Evolutionary conservation across 2,888 invertebrate species (phyloP), one percentile per base, ranked within the genome.

Genomic region (Nowickia ferox): DNA sequence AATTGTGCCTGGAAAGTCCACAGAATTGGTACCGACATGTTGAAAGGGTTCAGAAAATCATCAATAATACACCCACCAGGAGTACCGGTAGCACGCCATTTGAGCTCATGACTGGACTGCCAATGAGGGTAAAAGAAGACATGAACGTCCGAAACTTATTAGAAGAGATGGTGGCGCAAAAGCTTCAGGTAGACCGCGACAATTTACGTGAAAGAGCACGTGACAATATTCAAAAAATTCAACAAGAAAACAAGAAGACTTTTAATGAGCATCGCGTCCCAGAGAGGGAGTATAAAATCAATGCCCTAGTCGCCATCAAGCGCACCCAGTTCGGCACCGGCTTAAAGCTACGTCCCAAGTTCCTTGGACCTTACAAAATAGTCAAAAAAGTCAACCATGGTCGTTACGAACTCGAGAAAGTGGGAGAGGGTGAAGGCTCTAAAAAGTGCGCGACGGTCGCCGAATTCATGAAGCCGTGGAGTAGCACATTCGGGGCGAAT

Each of bases 321-420:
- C 30, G 30, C 30, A 30, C 75, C 9, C 66, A 76, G 30, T 76
- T 55, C 22, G 57, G 76, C 10, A 9, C 51, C 13, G 76, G 66
- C 6, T 30, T 76, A 3, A 76, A 76, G 19, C 38, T 65, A 11
- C 65, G 55, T n/a, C 65, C 65, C 2, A 76, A 48, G 38, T 76
- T 76, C 46, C 19, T 76, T 8, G 65, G 76, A 10, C 76, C 76
- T 6, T 63, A 63, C n/a, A n/a, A n/a, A n/a, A n/a, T n/a, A n/a
- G n/a, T n/a, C n/a, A n/a, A n/a, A n/a, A n/a, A n/a, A n/a, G 6
- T 22, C 11, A 48, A 66, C 15, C 66, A 66, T 66, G 66, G 51
- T 22, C 51, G 66, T 13, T 66, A 51, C 9, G 38, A 51, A 4
- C 48, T 66, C 3, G 48, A 66, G 10, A 66, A 66, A 19, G 38